These are phyloP conservation scores for Leptodactylus fuscus DNA, from an alignment of 2,113 vertebrate genomes.

Conservation along the genomic window DNA sequence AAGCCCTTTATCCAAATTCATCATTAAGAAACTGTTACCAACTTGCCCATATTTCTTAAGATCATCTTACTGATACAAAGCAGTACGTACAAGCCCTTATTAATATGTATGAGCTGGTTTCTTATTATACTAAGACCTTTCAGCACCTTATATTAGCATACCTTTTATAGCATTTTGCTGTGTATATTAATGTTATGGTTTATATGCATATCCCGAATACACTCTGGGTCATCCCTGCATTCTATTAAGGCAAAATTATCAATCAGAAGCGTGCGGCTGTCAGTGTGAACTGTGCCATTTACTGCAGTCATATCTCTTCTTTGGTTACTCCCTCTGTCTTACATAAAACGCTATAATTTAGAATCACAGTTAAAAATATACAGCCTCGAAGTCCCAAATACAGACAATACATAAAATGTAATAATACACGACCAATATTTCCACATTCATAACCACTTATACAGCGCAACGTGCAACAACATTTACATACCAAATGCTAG, in stretches of 20 bases:
- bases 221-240: conserved; percentile 7
- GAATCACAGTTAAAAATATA: not conserved
- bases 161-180: conserved; percentile 26
- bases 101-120: conserved; percentile 38
- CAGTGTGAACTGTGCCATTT: conserved; percentile 1
- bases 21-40: conserved; percentile 14
- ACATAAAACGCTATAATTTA: not conserved
- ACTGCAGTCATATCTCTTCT: not conserved
- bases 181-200: conserved; percentile 39
- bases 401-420: not conserved
- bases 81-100: not conserved
- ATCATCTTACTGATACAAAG: conserved; percentile 1
- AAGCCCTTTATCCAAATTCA: not conserved
- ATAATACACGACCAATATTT: not conserved
- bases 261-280: conserved; percentile 9
- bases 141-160: conserved; percentile 30
- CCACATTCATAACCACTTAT: not conserved
- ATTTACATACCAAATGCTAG: not conserved
- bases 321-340: not conserved
- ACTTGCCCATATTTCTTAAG: not conserved
- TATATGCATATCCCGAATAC: conserved; percentile 10
- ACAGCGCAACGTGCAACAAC: not conserved
- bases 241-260: conserved; percentile 29
- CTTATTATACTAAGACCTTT: conserved; percentile 23
- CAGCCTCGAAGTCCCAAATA: not conserved